phyloP scores from a whole-genome alignment of 35 echinoderm and acorn worm species.

The Amphiura filiformis region DNA sequence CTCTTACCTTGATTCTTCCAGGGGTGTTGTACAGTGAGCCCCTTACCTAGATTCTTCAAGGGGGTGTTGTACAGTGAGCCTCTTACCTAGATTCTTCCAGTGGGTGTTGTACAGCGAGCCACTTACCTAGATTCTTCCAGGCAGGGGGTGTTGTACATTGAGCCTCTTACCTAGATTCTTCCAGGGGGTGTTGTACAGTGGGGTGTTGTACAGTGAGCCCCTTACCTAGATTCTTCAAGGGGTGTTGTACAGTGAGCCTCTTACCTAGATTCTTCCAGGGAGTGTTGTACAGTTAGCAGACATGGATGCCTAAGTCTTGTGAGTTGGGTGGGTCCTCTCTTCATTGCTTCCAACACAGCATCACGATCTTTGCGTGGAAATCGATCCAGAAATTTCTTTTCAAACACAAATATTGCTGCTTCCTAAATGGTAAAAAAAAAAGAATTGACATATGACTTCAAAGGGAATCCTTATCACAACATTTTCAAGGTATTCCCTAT shows the following conservation, averaged over 20 bases:
- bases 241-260: no score
- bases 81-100: no score
- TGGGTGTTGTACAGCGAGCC: no score
- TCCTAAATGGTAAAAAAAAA: constrained; percentile 37
- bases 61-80: no score
- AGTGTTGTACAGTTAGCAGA: constrained; percentile 80
- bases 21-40: no score
- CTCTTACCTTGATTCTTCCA: no score
- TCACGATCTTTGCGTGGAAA: constrained; percentile 71
- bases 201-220: no score
- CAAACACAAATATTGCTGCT: constrained; percentile 89
- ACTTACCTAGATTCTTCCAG: no score
- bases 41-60: no score
- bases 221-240: no score
- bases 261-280: constrained; percentile 92
- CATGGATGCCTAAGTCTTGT: constrained; percentile 87
- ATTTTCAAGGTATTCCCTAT: not conserved
- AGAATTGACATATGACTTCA: not conserved
- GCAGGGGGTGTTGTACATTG: no score
- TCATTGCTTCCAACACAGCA: constrained; percentile 53
- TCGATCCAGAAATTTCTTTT: constrained; percentile 77
- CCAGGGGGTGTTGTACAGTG: constrained; percentile 84
- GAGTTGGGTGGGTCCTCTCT: constrained; percentile 71
- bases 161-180: no score
- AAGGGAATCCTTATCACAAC: not conserved